phyloP scores from a whole-genome alignment of 1,140 invertebrate species.

The Pseudobourletiella spinata region DNA sequence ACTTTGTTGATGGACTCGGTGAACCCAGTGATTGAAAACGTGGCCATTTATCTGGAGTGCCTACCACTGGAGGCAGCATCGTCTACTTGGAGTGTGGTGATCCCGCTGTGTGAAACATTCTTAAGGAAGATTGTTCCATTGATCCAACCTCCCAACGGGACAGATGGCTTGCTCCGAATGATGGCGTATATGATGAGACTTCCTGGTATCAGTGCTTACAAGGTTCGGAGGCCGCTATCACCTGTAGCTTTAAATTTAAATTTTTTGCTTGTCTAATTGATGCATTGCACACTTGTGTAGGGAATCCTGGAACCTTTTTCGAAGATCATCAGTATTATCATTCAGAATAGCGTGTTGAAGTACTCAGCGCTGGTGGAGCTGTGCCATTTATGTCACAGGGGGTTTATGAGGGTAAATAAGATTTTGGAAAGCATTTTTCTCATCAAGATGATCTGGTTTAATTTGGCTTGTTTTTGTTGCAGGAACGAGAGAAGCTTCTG shows the following conservation, averaged over 20 bases:
- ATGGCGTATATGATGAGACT: conserved; percentile 77
- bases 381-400: conserved; percentile 78
- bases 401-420: conserved; percentile 59
- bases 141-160: conserved; percentile 61
- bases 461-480: conserved; percentile 16
- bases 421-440: not conserved
- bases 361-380: conserved; percentile 79
- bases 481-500: conserved; percentile 88
- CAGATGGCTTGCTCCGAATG: conserved; percentile 67
- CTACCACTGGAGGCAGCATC: conserved; percentile 70
- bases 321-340: conserved; percentile 80
- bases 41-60: conserved; percentile 86
- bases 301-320: conserved; percentile 88
- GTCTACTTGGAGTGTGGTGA: conserved; percentile 60
- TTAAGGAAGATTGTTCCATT: conserved; percentile 61
- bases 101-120: conserved; percentile 74
- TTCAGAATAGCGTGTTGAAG: conserved; percentile 78
- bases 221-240: no score
- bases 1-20: conserved; percentile 66
- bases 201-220: conserved; percentile 66
- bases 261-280: no score
- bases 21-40: conserved; percentile 69
- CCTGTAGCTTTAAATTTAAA: no score
- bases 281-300: no score
- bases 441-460: not conserved